A percentile compares a stretch with the other conserved stretches of the same genome.
Evolutionary conservation across 2,113 vertebrate genomes (phyloP).

Genomic region (Ramphastos sulfuratus): DNA sequence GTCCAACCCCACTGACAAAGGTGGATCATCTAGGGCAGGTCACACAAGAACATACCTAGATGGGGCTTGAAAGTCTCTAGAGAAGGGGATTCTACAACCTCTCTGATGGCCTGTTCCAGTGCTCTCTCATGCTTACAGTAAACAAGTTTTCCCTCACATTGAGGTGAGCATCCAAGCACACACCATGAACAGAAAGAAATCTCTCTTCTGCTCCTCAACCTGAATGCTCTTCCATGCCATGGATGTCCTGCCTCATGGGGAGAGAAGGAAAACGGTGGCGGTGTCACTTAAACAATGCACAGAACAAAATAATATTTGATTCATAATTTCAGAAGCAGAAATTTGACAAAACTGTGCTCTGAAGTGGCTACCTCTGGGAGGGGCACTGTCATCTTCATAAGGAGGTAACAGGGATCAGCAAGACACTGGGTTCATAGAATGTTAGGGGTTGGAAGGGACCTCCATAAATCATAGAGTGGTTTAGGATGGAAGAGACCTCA

Average conservation of each 20-base stretch:
- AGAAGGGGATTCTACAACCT: no score
- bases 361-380: not conserved
- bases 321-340: slow-evolving; percentile 5
- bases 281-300: not conserved
- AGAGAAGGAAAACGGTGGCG: not conserved
- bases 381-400: not conserved
- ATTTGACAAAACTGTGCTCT: not conserved
- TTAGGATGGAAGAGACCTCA: no score
- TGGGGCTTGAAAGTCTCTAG: no score
- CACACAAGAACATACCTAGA: no score
- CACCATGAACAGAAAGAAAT: not conserved
- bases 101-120: no score
- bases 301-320: not conserved
- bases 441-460: no score
- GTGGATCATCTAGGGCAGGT: no score
- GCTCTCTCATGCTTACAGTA: no score
- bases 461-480: no score
- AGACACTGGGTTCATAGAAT: not conserved
- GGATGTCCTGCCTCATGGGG: not conserved
- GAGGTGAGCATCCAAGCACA: not conserved
- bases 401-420: not conserved
- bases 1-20: no score
- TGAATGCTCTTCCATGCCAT: not conserved
- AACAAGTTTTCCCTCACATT: no score
- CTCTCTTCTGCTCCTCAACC: not conserved